Evolutionary conservation across 2,113 vertebrate species (phyloP).

Genomic region (Phyllostomus hastatus): DNA sequence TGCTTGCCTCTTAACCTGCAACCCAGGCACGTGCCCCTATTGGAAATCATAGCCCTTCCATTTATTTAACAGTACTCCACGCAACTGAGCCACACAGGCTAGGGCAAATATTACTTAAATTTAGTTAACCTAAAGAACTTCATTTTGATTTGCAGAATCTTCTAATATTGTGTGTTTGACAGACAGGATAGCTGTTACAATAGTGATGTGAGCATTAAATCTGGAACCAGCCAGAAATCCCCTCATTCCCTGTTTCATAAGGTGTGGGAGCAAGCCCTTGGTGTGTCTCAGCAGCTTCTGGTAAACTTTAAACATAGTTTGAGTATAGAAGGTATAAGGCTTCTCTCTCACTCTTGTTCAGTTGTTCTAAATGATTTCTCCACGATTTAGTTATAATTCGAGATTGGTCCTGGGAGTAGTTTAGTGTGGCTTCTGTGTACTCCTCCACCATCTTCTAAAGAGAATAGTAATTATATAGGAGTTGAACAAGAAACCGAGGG

Average conservation of each 20-base stretch:
- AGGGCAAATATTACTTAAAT: neutral
- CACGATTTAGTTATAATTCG: too few species aligned
- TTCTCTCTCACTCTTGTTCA: too few species aligned
- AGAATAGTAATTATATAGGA: neutral
- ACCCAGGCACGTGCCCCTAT: too few species aligned
- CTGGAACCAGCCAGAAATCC: neutral
- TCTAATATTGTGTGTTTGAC: neutral
- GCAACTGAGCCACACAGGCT: too few species aligned
- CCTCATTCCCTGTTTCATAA: neutral
- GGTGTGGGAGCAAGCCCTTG: neutral
- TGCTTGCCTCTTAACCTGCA: too few species aligned
- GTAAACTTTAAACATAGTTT: neutral
- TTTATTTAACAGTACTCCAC: too few species aligned
- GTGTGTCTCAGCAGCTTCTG: neutral
- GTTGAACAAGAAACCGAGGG: neutral
- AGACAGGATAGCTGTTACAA: neutral
- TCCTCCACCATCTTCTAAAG: neutral
- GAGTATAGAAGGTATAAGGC: neutral
- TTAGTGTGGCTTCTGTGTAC: too few species aligned
- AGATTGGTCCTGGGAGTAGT: too few species aligned
- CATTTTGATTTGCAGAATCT: neutral
- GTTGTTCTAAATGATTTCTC: too few species aligned
- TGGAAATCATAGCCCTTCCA: too few species aligned
- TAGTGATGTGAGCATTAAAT: neutral
- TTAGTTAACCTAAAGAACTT: neutral